A percentile compares a stretch with the other conserved stretches of the same genome.
Evolutionary conservation across 2,797 vertebrate genomes (phyloP).

Genomic region (Sarcophilus harrisii): DNA sequence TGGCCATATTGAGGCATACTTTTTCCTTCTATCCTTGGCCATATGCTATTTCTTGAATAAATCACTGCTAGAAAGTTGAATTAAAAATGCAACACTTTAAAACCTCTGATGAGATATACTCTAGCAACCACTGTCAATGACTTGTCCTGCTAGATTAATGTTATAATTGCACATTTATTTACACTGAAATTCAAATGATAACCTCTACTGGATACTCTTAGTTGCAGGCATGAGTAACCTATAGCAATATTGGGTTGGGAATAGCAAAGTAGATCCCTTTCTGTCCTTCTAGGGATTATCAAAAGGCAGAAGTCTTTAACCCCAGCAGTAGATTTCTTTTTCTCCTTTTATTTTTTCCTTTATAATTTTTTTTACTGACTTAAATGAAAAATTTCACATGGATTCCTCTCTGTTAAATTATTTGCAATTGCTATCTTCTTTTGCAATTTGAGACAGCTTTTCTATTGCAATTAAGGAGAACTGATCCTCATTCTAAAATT

Average conservation of each 20-base stretch:
- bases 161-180: not conserved
- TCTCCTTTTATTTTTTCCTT: not conserved
- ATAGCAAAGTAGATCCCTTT: not conserved
- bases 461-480: not conserved
- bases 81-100: constrained; percentile 26
- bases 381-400: not conserved
- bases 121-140: not conserved
- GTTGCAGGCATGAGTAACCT: not conserved
- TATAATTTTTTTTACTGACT: not conserved
- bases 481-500: not conserved
- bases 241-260: not conserved
- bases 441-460: not conserved
- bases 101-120: not conserved
- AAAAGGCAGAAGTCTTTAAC: not conserved
- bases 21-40: not conserved
- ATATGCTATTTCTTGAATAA: not conserved
- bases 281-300: not conserved
- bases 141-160: constrained; percentile 9
- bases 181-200: not conserved
- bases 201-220: not conserved
- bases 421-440: not conserved
- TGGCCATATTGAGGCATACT: not conserved
- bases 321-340: not conserved
- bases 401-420: not conserved
- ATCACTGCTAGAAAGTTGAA: constrained; percentile 10